Base-by-base conservation (phyloP, 2,797 vertebrate genomes). In the Bufotes viridis region DNA sequence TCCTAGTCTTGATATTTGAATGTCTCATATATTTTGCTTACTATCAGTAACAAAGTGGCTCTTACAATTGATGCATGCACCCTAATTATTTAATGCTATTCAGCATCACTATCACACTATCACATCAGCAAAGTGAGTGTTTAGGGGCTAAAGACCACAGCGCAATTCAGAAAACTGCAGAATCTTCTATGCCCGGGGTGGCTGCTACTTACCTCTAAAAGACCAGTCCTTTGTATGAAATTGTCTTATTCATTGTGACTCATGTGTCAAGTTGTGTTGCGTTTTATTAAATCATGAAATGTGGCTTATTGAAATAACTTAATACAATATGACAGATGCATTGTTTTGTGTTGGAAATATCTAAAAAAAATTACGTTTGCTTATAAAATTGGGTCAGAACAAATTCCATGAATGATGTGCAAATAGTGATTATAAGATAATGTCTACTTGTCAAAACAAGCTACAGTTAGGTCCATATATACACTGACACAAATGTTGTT, bases 201-300 rank as follows among this genome's bases (percentile, higher is more conserved):
- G 55, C 55, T 81, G 78, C 60, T 81, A 85, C 83, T 88, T 81
- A 88, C 78, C 83, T 67, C 58, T 72, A 81, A 88, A 88, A 88
- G 76, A 88, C 87, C 78, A 88, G 78, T 63, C 61, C 13, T 85
- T 85, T 81, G 17, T 86, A 69, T 67, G 53, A 69, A 89, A 82
- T 26, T 20, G 53, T 85, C 51, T 88, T 79, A 89, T 89, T 86
- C 79, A 58, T 82, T 78, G 60, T 89, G 88, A 89, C 88, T 89
- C 58, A 81, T 78, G 84, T 86, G 88, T 89, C 88, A 89, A 89
- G 84, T 89, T 86, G 60, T 82, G 84, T 89, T 89, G 69, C 78
- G 84, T 86, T 86, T 78, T 89, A 89, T 86, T 86, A 89, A 82
- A 78, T 89, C 84, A 89, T 51, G 55, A 89, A 86, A 89, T 86